Conservation (phyloP, 2,113 vertebrate species). For the Cavia aperea region DNA sequence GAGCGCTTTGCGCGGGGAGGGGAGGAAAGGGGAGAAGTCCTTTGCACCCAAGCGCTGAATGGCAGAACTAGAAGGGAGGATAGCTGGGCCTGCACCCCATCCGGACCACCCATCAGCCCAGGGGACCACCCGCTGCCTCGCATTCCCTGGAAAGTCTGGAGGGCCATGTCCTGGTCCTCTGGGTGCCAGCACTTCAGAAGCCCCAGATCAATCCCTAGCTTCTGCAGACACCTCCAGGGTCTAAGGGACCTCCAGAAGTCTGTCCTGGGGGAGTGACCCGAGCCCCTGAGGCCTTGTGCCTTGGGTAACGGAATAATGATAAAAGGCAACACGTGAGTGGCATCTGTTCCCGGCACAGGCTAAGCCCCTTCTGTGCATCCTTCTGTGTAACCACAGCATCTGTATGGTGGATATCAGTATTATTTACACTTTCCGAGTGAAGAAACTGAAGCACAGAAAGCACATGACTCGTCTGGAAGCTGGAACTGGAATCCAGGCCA, state of each 20-base stretch:
- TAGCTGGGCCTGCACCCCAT: neutral
- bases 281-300: neutral
- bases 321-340: neutral
- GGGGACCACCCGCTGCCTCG: neutral
- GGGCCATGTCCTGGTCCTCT: neutral
- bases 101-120: neutral
- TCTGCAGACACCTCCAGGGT: neutral
- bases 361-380: neutral
- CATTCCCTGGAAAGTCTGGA: neutral
- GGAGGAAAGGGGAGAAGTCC: neutral
- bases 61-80: neutral
- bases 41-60: neutral
- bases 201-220: neutral
- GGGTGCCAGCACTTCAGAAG: neutral
- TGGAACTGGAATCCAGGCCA: neutral
- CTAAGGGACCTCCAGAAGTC: neutral
- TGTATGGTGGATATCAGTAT: neutral
- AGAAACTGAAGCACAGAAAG: neutral
- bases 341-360: neutral
- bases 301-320: neutral
- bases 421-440: conserved; percentile 4
- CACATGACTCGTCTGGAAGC: neutral
- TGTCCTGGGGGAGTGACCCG: neutral
- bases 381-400: neutral
- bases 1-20: neutral